phyloP scores from a whole-genome alignment of 1,140 invertebrate genomes.

The Piezodorus guildinii region DNA sequence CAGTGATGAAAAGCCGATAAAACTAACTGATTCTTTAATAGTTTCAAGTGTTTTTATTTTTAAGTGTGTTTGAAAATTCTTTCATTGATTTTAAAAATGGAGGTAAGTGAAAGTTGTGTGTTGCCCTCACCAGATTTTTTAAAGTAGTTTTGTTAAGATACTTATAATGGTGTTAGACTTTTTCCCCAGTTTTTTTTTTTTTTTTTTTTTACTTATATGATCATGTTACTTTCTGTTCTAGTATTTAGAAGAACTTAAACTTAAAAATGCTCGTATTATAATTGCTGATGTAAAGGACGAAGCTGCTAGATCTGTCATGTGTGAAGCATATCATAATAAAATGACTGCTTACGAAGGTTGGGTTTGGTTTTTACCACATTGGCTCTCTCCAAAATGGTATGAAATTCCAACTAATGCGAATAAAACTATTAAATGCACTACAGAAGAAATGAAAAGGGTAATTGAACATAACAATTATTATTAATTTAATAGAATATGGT shows the following conservation, averaged over 20 bases:
- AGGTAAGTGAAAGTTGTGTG: no score
- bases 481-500: no score
- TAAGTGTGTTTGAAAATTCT: no score
- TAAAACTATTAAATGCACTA: not conserved
- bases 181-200: no score
- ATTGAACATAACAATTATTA: not conserved
- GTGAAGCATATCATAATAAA: constrained; percentile 57
- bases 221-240: constrained; percentile 31
- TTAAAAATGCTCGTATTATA: constrained; percentile 55
- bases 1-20: no score
- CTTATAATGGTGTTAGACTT: no score
- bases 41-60: no score
- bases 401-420: not conserved
- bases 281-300: constrained; percentile 65
- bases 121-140: no score
- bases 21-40: no score
- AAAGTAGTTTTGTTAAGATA: no score
- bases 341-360: constrained; percentile 54
- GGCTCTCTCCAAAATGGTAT: constrained; percentile 50
- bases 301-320: constrained; percentile 56
- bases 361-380: constrained; percentile 71
- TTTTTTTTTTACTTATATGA: no score
- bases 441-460: constrained; percentile 11
- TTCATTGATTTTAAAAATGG: no score
- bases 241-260: constrained; percentile 57